Base-by-base conservation (phyloP, 2,888 invertebrate genomes). In the Drosophila mulleri region DNA sequence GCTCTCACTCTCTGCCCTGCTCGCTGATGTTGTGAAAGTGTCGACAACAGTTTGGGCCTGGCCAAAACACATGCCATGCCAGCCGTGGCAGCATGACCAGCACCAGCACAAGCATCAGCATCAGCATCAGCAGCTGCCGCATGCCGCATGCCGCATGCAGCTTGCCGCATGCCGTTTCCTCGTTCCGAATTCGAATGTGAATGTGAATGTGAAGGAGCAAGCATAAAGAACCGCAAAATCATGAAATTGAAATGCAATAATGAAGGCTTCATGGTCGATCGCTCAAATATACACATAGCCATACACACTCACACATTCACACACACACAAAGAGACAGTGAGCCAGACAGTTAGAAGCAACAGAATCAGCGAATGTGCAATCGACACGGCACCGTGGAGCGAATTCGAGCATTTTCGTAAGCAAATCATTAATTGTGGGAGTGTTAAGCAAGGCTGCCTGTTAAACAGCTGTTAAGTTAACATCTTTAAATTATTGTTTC, bases 211-310 rank as follows among this genome's bases (percentile, higher is more conserved):
- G 65, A 72, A 78, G 78, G 73, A 84, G 73, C 67, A 68, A 75
- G 83, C 83, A 88, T 85, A 85, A 86, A 88, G 83, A 86, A 88
- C 85, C 88, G 78, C 85, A 85, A 85, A 85, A 88, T 85, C 85
- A 85, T 77, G 77, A 78, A 77, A 77, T 78, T 85, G 80, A 86
- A 85, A 85, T 85, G 85, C 86, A 86, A 85, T 85, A 85, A 85
- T 85, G 88, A 85, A 85, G 88, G 85, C 85, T 82, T 88, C 88
- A 85, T 88, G 85, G 88, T 88, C 86, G 85, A 85, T 85, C 85
- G 85, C 86, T 86, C 88, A 82, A 75, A 80, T 67, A 85, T 69
- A 77, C 77, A 67, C 72, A 60, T 56, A 41, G 39, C 44, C 63
- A 59, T 20, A 54, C 54, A 53, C 60, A 35, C 42, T 45, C 23